Evolutionary conservation across 1,140 invertebrate genomes (phyloP), one percentile per base, ranked within the genome.

Genomic region (Metopolophium dirhodum): DNA sequence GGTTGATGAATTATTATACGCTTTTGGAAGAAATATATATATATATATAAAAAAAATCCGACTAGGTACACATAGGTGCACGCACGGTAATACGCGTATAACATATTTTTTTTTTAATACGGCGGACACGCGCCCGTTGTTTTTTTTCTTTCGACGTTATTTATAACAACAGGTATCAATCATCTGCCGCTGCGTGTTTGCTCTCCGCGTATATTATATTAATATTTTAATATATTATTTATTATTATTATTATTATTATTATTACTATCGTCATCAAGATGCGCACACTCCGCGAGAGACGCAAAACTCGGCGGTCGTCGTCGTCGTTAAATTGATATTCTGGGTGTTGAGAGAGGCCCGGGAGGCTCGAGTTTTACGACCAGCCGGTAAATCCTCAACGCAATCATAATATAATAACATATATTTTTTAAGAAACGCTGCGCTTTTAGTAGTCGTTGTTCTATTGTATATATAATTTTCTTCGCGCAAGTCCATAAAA

Each of bases 81-180:
- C 14, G 61, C 61, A 68, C 61, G 61, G 30, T n/a, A 54, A 54
- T 54, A 54, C 20, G 51, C 18, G 51, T 22, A 7, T 22, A 68
- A n/a, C 61, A 68, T 61, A 51, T 14, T 51, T 51, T 51, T 54
- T 68, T 37, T 68, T n/a, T 68, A 30, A 47, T 86, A 86, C 85
- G 11, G 22, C 89, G n/a, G 30, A 90, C 54, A 90, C 51, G 89
- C 68, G 61, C 45, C 68, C 30, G 68, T 82, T 49, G 35, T 49
- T 82, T 68, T 90, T 26, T 87, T 51, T 49, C 11, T n/a, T 26
- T 30, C 61, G 45, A 11, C 20, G 45, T 41, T 30, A 3, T 90
- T 61, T 90, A 41, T 41, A 61, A 90, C 57, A n/a, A 61, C 37
- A 45, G 23, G n/a, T 68, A 68, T 90, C 89, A 90, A 90, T 90